Evolutionary conservation across 2,888 invertebrate species (phyloP).

Genomic region (Pantelozetes paolii): DNA sequence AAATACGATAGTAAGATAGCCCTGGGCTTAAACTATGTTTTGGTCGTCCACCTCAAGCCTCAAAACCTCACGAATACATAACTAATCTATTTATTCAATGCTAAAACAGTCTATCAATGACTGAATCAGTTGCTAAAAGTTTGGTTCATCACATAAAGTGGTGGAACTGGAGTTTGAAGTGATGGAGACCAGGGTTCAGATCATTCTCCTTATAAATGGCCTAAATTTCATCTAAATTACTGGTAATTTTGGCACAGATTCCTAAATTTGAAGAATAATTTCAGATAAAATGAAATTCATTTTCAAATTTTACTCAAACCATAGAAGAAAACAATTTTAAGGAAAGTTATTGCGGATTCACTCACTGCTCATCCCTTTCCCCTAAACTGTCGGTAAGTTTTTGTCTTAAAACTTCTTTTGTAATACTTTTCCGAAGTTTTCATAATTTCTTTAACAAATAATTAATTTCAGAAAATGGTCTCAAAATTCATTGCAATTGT

Average conservation of each 20-base stretch:
- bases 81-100: too few relatives aligned
- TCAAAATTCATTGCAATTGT: neutral
- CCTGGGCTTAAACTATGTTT: neutral
- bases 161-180: constrained; percentile 1
- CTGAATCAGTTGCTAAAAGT: neutral
- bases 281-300: constrained; percentile 2
- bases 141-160: constrained; percentile 1
- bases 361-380: neutral
- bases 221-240: constrained; percentile 22
- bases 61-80: neutral
- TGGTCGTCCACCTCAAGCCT: neutral
- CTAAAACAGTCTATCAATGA: neutral
- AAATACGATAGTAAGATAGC: neutral
- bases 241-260: constrained; percentile 21
- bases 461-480: neutral
- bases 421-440: neutral
- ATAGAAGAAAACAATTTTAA: neutral
- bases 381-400: neutral
- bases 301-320: constrained; percentile 6
- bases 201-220: constrained; percentile 28
- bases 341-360: neutral
- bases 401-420: neutral
- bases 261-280: neutral
- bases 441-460: neutral
- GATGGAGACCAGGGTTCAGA: neutral